A percentile compares a stretch with the other conserved stretches of the same genome.
Evolutionary conservation across 2,113 vertebrate species (phyloP).

Genomic region (Podocnemis expansa): DNA sequence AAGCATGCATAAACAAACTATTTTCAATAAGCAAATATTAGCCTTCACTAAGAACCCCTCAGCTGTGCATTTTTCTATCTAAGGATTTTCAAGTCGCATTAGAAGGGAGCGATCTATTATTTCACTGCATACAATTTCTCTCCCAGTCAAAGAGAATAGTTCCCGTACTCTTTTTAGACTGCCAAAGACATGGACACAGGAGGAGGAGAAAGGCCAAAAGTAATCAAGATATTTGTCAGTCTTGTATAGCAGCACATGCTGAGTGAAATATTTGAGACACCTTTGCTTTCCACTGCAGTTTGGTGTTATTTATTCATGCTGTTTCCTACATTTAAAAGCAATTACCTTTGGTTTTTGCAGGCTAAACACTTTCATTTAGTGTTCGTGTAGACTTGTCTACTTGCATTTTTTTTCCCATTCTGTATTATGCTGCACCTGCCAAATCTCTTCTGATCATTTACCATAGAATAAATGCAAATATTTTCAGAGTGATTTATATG

Average conservation of each 20-base stretch:
- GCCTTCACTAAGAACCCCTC: not conserved
- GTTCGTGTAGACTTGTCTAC: not conserved
- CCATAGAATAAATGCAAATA: not conserved
- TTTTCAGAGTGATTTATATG: not conserved
- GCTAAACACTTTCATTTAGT: not conserved
- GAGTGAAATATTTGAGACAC: accelerated
- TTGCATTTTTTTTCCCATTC: accelerated
- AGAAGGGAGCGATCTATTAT: not conserved
- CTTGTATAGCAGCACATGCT: accelerated
- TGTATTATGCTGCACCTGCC: accelerated
- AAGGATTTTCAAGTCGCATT: not conserved
- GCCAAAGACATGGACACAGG: not conserved
- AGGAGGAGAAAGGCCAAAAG: not conserved
- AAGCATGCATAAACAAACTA: no score
- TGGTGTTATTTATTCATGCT: accelerated
- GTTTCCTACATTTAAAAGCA: not conserved
- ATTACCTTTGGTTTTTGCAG: not conserved
- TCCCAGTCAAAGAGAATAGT: accelerated
- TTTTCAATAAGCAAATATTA: not conserved
- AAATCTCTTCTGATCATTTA: not conserved
- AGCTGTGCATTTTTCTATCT: not conserved
- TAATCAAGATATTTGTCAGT: not conserved
- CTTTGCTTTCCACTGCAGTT: not conserved
- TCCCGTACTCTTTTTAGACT: not conserved
- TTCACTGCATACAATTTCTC: accelerated